Conservation (phyloP, 2,797 vertebrate species). For the Anas bahamensis region DNA sequence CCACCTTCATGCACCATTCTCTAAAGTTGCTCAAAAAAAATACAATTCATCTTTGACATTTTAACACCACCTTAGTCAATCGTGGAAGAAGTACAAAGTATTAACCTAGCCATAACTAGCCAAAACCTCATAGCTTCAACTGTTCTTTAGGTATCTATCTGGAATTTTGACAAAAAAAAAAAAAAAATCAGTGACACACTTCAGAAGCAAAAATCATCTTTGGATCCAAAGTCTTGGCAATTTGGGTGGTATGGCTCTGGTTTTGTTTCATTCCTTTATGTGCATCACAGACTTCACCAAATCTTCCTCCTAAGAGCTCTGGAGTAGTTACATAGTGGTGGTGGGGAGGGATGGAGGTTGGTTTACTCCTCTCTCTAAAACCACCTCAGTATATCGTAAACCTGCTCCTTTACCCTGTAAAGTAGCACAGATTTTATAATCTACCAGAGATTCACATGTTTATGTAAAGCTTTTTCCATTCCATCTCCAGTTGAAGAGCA, state of each 20-base stretch:
- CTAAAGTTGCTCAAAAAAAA: not conserved
- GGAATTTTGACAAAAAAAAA: not conserved
- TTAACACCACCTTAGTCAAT: not conserved
- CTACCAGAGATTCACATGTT: conserved; percentile 30
- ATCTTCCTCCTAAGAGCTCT: not conserved
- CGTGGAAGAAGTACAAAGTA: not conserved
- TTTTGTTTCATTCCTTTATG: not conserved
- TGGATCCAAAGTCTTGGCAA: not conserved
- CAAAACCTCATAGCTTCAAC: not conserved
- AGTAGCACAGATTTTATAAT: conserved; percentile 5
- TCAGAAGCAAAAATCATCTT: not conserved
- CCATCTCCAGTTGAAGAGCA: conserved; percentile 40
- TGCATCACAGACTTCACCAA: not conserved
- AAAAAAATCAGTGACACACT: not conserved
- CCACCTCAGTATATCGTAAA: not conserved
- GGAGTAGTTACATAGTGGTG: not conserved
- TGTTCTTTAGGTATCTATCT: not conserved
- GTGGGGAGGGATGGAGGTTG: not conserved
- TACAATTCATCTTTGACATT: not conserved
- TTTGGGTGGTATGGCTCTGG: not conserved
- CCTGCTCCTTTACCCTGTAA: not conserved
- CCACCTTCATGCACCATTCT: not conserved
- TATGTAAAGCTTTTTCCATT: conserved; percentile 54
- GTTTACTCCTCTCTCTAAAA: not conserved
- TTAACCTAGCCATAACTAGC: not conserved